Conservation (phyloP, 2,888 invertebrate species). For the Dynastes hyllus region DNA sequence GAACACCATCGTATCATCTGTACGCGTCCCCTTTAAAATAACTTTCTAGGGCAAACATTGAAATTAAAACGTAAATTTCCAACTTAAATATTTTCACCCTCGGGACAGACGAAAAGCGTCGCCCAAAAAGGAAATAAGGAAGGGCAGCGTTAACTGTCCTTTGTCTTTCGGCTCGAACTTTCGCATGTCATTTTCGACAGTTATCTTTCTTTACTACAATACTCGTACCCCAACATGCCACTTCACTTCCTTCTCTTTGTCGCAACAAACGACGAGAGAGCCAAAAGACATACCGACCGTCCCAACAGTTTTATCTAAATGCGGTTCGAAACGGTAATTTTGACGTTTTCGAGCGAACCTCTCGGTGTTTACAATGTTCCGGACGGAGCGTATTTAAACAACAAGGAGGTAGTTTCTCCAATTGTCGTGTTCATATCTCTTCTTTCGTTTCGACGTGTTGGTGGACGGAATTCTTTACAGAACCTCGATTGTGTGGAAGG, state of each 20-base stretch:
- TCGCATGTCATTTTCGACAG: conserved; percentile 28
- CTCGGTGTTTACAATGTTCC: conserved; percentile 19
- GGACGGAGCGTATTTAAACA: neutral
- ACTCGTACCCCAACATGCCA: no score
- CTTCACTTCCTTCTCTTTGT: conserved; percentile 5
- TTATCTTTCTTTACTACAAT: neutral
- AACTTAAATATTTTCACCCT: conserved; percentile 3
- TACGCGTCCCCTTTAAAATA: neutral
- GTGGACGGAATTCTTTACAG: neutral
- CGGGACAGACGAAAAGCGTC: no score
- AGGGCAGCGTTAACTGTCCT: conserved; percentile 15
- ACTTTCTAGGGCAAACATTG: conserved; percentile 1
- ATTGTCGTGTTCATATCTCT: conserved; percentile 34
- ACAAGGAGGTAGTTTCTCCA: conserved; percentile 10
- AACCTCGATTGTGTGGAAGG: neutral
- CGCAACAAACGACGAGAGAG: neutral
- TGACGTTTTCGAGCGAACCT: conserved; percentile 22
- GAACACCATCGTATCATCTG: no score
- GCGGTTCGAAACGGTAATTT: conserved; percentile 17
- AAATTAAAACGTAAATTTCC: conserved; percentile 20
- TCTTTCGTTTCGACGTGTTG: conserved; percentile 11
- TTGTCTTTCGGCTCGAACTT: conserved; percentile 19
- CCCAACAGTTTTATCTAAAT: conserved; percentile 38
- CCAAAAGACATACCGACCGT: conserved; percentile 9
- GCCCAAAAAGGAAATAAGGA: conserved; percentile 3